Conservation (phyloP, 2,888 invertebrate genomes). For the Chymomyza amoena region DNA sequence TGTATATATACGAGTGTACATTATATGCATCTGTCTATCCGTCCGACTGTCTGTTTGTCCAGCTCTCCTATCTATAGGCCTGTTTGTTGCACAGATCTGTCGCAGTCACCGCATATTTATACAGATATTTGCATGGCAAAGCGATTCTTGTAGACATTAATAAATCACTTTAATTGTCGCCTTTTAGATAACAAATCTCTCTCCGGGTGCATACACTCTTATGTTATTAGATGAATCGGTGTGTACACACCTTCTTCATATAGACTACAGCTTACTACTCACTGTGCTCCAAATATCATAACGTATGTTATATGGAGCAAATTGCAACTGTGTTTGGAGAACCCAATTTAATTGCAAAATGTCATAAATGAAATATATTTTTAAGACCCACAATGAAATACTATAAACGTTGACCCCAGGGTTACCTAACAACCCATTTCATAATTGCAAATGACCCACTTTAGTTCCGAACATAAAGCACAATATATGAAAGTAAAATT, state of each 20-base stretch:
- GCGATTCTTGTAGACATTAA: slow-evolving; percentile 41
- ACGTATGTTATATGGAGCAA: too few relatives aligned
- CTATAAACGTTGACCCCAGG: neutral
- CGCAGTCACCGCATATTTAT: too few relatives aligned
- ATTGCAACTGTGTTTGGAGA: neutral
- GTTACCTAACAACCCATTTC: too few relatives aligned
- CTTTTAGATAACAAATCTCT: slow-evolving; percentile 41
- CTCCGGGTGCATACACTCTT: slow-evolving; percentile 46
- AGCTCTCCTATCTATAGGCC: neutral
- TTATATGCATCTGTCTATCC: neutral
- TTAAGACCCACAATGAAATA: neutral
- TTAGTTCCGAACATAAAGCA: too few relatives aligned
- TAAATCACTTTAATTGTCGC: slow-evolving; percentile 64
- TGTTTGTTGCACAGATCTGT: slow-evolving; percentile 2
- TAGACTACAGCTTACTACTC: neutral
- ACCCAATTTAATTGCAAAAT: neutral
- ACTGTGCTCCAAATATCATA: neutral
- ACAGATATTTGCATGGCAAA: slow-evolving; percentile 46
- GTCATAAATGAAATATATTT: neutral
- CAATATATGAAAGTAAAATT: too few relatives aligned
- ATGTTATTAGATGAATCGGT: slow-evolving; percentile 47
- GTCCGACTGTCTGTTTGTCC: neutral
- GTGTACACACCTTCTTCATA: neutral
- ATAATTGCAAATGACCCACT: too few relatives aligned
- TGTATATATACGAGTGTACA: neutral